These are phyloP conservation scores for Stylophora pistillata DNA, from an alignment of 64 coral and sea anemone genomes.

Conservation along the genomic window DNA sequence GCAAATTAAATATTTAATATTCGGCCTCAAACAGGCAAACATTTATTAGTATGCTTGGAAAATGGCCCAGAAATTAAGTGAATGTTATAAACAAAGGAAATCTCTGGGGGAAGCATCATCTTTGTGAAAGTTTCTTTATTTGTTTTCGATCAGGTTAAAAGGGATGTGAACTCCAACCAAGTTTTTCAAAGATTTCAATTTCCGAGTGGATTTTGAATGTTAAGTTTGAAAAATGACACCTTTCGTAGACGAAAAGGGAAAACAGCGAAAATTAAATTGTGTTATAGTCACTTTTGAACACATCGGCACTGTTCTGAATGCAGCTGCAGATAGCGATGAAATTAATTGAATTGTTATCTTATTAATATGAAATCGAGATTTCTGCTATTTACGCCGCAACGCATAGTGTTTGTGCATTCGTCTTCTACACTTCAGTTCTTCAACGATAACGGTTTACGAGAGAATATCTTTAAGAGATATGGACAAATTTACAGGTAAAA, in stretches of 20 bases:
- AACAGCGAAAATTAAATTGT: background rate
- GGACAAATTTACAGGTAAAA: no score
- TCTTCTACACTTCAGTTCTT: no score
- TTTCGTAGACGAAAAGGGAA: background rate
- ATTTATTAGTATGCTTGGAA: background rate
- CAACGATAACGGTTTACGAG: no score
- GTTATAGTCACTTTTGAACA: background rate
- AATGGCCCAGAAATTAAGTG: background rate
- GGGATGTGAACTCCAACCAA: background rate
- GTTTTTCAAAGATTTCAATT: background rate
- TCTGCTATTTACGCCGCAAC: no score
- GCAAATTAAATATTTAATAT: background rate
- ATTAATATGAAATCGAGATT: no score
- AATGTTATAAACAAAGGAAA: background rate
- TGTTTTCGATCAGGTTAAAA: background rate
- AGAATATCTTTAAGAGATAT: no score
- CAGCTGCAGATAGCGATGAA: background rate
- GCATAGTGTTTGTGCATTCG: no score
- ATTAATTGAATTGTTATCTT: background rate
- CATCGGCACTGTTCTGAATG: background rate
- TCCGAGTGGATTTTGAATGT: background rate
- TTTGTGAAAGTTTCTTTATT: background rate
- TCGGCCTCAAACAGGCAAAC: background rate
- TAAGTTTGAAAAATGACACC: constrained; percentile 5
- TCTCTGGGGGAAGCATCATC: background rate